Percentiles rank a stretch among this genome's conserved stretches.
These are phyloP conservation scores for Apamea epomidion DNA, from an alignment of 2,888 invertebrate species.

Conservation along the genomic window DNA sequence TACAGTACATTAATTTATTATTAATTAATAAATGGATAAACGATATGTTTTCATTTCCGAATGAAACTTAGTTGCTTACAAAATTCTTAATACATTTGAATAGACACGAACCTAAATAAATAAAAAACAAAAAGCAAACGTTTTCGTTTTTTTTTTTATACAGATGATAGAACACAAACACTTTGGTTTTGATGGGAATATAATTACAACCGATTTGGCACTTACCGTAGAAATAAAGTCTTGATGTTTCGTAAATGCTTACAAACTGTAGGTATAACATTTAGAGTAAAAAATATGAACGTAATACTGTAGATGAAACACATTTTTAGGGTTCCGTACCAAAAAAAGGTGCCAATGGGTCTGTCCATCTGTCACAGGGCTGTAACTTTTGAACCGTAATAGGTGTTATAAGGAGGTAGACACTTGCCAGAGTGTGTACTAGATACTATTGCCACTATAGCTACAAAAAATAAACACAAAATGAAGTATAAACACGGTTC, in stretches of 20 bases:
- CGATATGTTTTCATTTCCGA: neutral
- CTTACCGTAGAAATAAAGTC: conserved; percentile 1
- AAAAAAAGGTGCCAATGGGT: neutral
- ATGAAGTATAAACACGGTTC: too few relatives aligned
- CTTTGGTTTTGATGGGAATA: conserved; percentile 37
- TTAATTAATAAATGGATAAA: neutral
- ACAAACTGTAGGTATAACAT: neutral
- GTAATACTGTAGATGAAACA: too few relatives aligned
- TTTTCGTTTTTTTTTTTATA: neutral
- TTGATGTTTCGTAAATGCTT: conserved; percentile 17
- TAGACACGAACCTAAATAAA: too few relatives aligned
- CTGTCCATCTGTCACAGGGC: neutral
- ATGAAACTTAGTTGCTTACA: neutral
- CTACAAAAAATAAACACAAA: neutral
- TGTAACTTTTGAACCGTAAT: neutral
- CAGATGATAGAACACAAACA: neutral
- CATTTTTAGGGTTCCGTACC: neutral
- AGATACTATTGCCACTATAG: too few relatives aligned
- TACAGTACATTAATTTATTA: too few relatives aligned
- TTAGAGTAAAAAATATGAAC: conserved; percentile 5
- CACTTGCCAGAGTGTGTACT: neutral
- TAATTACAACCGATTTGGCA: conserved; percentile 34
- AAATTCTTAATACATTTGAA: neutral
- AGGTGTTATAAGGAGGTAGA: neutral
- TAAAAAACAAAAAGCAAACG: neutral